Evolutionary conservation across 1,140 invertebrate genomes (phyloP), one percentile per base, ranked within the genome.

Genomic region (Zaprionus ghesquierei): DNA sequence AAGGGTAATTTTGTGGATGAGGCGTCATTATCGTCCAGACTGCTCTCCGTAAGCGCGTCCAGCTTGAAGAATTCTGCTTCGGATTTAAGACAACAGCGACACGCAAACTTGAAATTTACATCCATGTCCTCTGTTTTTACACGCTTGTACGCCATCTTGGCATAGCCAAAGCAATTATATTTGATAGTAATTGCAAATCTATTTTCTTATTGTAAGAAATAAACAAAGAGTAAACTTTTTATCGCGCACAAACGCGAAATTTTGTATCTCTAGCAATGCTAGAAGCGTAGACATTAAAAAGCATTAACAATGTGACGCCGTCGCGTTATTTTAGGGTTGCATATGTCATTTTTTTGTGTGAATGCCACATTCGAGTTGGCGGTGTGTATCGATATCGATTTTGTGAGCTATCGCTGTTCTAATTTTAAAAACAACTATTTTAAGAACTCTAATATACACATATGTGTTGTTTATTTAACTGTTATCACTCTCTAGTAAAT

Each of bases 71-170:
- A 73, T 41, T 91, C 82, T 1, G 75, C 82, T 25, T 90, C 77
- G 12, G 73, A 75, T 58, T 79, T 87, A 10, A 91, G 73, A 56
- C 90, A 91, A 63, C 90, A 91, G 49, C 90, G 82, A 80, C 90
- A 91, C 20, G 71, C 65, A 54, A 77, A 71, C 58, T 86, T 91
- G 50, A 77, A 90, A 75, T 91, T 76, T 8, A 41, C 25, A 27
- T 66, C 75, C 54, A 49, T 29, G 15, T 58, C 64, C 31, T 59
- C 60, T 25, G 38, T 50, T 66, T 69, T 79, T 6, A 69, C 35
- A 35, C 69, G 58, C 23, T 81, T 85, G 51, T 53, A 10, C 35
- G 81, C 74, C 81, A 85, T 85, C 4, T 41, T 77, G 56, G 56
- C 70, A 66, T 29, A 58, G 59, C 56, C 13, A 61, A 35, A 9